phyloP scores from a whole-genome alignment of 2,888 invertebrate species.

The Dryococelus australis region DNA sequence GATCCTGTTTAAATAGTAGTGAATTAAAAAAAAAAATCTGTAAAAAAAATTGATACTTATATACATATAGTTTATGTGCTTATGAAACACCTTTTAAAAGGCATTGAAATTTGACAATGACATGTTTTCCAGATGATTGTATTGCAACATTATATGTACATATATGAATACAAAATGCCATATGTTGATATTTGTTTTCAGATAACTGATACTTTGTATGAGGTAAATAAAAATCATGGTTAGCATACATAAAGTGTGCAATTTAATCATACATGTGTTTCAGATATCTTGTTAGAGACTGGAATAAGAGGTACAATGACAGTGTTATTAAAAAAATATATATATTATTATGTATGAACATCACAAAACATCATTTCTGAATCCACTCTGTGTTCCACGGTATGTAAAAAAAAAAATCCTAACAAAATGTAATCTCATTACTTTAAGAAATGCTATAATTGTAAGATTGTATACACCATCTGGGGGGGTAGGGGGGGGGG shows the following conservation, averaged over 20 bases:
- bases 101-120: conserved; percentile 34
- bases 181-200: conserved; percentile 18
- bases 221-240: neutral
- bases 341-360: conserved; percentile 35
- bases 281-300: conserved; percentile 34
- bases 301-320: conserved; percentile 37
- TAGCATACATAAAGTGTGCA: neutral
- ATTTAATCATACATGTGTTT: neutral
- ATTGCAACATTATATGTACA: conserved; percentile 26
- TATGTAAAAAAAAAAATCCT: conserved; percentile 30
- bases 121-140: conserved; percentile 32
- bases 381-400: conserved; percentile 46
- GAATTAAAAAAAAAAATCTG: conserved; percentile 24
- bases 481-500: too few relatives aligned
- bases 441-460: conserved; percentile 18
- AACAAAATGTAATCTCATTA: conserved; percentile 32
- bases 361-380: conserved; percentile 42
- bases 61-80: conserved; percentile 27
- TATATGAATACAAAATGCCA: neutral
- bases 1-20: conserved; percentile 32
- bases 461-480: conserved; percentile 5
- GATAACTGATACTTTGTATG: conserved; percentile 2
- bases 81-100: conserved; percentile 32
- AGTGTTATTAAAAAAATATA: conserved; percentile 32
- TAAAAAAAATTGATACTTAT: conserved; percentile 20